Base-by-base conservation (phyloP, 2,888 invertebrate genomes). In the Syritta pipiens region DNA sequence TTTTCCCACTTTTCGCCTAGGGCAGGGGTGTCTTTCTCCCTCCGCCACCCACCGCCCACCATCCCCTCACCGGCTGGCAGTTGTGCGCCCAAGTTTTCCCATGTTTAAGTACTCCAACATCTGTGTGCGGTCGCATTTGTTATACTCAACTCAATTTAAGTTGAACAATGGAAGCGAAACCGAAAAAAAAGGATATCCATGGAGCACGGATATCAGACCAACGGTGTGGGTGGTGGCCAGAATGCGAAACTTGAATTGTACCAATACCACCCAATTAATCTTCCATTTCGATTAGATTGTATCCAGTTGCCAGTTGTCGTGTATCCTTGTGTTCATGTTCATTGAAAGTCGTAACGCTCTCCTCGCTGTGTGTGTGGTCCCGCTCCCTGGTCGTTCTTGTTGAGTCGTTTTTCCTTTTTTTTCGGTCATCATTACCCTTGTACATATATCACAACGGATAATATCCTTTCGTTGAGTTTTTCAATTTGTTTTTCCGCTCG, bases 221-320 rank as follows among this genome's bases (percentile, higher is more conserved):
- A 20, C 3, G 1, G 28, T 6, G 20, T 35, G 7, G 6, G 10
- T 9, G 12, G 24, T 12, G 19, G 30, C 14, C 24, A 24, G 3
- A 17, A 44, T 4, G 26, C 22, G 10, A 17, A 20, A 24, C 42
- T 60, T 42, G 48, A 72, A 65, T 65, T 32, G 65, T 17, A 49
- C 42, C 79, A 67, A 72, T 67, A 37, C 55, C 55, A 67, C 46
- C 42, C 55, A 72, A 79, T 79, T 79, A 67, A 79, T 79, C 79
- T 79, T 79, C 59, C 24, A 67, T 79, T 79, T 72, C 72, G 67
- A 62, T 79, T 72, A 67, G 72, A 72, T 79, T 79, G 57, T 72
- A 71, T 77, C 72, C 65, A 65, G 46, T 65, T 60, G 65, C 72
- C 65, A 65, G 46, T 65, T 60, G 65, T 77, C 63, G 77, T 77